Conservation (phyloP, 2,888 invertebrate genomes). For the Pseudoips prasinana region DNA sequence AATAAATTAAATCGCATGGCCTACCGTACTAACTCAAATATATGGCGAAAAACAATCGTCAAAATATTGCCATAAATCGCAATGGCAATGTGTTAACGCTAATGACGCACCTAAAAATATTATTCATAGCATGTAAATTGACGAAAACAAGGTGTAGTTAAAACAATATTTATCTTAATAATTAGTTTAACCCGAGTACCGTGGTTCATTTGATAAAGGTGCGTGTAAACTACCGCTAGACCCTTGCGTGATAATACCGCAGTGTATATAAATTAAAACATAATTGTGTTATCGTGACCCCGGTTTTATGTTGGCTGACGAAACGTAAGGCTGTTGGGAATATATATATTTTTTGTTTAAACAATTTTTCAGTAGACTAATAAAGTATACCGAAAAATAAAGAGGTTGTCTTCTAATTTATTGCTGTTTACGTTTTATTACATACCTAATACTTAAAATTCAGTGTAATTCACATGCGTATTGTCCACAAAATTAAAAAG, state of each 20-base stretch:
- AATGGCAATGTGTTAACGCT: slow-evolving; percentile 44
- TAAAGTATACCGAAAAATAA: no score
- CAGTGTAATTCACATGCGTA: no score
- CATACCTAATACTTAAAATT: no score
- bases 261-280: slow-evolving; percentile 79
- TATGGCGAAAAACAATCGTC: slow-evolving; percentile 32
- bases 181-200: slow-evolving; percentile 75
- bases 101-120: slow-evolving; percentile 49
- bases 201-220: slow-evolving; percentile 72
- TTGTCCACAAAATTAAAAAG: no score
- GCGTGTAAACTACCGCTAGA: slow-evolving; percentile 60
- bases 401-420: no score
- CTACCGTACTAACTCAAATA: slow-evolving; percentile 24
- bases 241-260: slow-evolving; percentile 68
- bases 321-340: slow-evolving; percentile 42
- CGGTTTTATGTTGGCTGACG: slow-evolving; percentile 65
- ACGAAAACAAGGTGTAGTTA: slow-evolving; percentile 70
- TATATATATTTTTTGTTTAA: slow-evolving; percentile 29
- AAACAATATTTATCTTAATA: slow-evolving; percentile 79
- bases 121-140: slow-evolving; percentile 58
- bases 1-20: slow-evolving; percentile 32
- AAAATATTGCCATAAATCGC: slow-evolving; percentile 40
- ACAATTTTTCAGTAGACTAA: slow-evolving; percentile 33
- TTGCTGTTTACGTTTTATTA: no score
- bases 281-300: slow-evolving; percentile 81